Evolutionary conservation across 1,140 invertebrate species (phyloP).

Genomic region (Manduca sexta): DNA sequence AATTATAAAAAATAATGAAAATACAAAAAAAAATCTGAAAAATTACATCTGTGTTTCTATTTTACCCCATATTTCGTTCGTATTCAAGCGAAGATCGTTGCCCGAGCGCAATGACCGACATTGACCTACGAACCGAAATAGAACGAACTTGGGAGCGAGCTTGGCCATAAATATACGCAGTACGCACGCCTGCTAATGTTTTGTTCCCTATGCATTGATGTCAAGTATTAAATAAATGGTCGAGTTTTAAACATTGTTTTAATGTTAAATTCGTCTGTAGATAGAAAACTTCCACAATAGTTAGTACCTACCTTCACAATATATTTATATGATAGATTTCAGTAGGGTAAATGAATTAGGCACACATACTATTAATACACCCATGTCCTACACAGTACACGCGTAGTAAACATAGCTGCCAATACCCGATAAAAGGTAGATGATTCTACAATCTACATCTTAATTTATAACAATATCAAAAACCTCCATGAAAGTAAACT

Average conservation of each 20-base stretch:
- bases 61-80: neutral
- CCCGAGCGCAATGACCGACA: slow-evolving; percentile 43
- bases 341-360: too few species aligned
- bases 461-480: too few species aligned
- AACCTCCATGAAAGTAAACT: too few species aligned
- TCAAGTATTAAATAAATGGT: neutral
- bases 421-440: too few species aligned
- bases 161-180: slow-evolving; percentile 3
- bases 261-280: neutral
- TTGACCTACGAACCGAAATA: slow-evolving; percentile 55
- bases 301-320: neutral
- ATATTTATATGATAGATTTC: too few species aligned
- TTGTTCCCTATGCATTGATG: neutral
- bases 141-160: slow-evolving; percentile 14
- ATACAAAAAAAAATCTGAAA: slow-evolving; percentile 66
- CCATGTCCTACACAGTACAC: too few species aligned
- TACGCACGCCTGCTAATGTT: neutral
- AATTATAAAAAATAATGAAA: slow-evolving; percentile 71
- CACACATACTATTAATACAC: too few species aligned
- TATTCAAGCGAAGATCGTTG: neutral
- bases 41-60: slow-evolving; percentile 47
- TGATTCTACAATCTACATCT: too few species aligned
- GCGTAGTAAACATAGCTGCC: too few species aligned
- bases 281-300: too few species aligned
- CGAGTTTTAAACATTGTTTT: neutral